Evolutionary conservation across 2,113 vertebrate species (phyloP).

Genomic region (Hippolais icterina): DNA sequence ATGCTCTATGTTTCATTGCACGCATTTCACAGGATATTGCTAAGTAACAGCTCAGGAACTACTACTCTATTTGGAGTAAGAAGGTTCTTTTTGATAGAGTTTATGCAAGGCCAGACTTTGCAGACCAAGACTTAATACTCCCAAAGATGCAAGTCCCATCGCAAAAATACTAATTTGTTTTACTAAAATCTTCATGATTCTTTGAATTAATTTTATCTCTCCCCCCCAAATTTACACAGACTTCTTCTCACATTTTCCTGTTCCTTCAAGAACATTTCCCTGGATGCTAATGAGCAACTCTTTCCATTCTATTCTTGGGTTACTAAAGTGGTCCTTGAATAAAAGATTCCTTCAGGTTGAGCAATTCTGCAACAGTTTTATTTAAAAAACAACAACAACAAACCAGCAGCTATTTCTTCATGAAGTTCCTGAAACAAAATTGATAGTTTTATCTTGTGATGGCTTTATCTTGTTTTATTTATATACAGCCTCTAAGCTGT

Average conservation of each 20-base stretch:
- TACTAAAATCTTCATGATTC: not conserved
- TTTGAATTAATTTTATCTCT: not conserved
- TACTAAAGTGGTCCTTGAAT: not conserved
- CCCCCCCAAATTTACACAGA: not conserved
- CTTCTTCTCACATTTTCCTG: not conserved
- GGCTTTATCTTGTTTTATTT: not conserved
- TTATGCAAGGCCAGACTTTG: not conserved
- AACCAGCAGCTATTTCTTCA: not conserved
- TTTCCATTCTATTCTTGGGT: not conserved
- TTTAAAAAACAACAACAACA: too few species aligned
- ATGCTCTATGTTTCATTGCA: not conserved
- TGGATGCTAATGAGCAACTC: not conserved
- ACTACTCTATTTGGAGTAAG: not conserved
- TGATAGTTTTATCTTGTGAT: not conserved
- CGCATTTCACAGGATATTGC: not conserved
- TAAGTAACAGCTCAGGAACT: not conserved
- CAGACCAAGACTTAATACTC: not conserved
- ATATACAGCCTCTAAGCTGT: not conserved
- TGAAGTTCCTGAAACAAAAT: not conserved
- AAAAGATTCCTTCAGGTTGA: not conserved
- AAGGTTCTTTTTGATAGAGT: not conserved
- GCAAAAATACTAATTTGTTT: not conserved
- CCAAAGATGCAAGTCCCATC: accelerated
- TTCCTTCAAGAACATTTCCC: not conserved
- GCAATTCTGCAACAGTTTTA: not conserved